A percentile compares a stretch with the other conserved stretches of the same genome.
Conservation (phyloP, 2,797 vertebrate genomes). For the Coendou prehensilis region DNA sequence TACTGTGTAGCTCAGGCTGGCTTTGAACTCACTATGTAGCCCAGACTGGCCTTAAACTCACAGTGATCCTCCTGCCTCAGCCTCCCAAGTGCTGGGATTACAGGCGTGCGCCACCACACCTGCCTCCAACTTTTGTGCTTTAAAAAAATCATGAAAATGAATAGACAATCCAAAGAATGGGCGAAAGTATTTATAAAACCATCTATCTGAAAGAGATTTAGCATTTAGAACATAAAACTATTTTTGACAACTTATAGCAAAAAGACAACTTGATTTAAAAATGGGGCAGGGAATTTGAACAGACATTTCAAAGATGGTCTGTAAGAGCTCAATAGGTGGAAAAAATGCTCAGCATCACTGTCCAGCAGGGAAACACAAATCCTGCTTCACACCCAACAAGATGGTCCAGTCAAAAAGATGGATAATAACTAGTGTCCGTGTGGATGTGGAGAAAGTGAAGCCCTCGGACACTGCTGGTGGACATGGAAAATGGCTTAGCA, state of each 20-base stretch:
- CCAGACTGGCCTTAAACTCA: not conserved
- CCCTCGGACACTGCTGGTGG: not conserved
- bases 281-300: not conserved
- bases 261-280: not conserved
- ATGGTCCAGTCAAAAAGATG: not conserved
- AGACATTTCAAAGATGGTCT: not conserved
- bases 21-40: not conserved
- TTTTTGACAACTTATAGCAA: not conserved
- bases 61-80: not conserved
- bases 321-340: not conserved
- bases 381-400: not conserved
- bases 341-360: not conserved
- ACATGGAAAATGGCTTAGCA: not conserved
- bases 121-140: not conserved
- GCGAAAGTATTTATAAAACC: not conserved
- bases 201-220: not conserved
- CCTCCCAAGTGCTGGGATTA: not conserved
- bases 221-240: not conserved
- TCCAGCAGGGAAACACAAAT: not conserved
- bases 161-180: not conserved
- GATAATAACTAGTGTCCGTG: not conserved
- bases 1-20: not conserved
- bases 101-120: not conserved
- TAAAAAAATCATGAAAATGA: not conserved
- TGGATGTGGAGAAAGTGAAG: not conserved